These are phyloP conservation scores for Macaca mulatta DNA, from an alignment of 2,113 vertebrate species.

Conservation along the genomic window DNA sequence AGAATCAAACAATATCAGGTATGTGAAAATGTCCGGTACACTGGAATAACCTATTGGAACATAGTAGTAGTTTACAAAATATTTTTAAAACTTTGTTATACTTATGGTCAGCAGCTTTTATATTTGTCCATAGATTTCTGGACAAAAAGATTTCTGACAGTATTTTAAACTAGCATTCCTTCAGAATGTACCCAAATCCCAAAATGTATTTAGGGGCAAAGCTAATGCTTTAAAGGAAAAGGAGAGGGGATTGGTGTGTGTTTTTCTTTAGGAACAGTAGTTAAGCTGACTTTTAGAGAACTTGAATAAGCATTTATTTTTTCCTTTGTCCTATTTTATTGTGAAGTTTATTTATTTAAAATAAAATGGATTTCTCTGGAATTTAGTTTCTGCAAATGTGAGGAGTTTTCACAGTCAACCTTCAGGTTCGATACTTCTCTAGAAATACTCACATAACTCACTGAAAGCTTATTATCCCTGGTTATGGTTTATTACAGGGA, in stretches of 20 bases:
- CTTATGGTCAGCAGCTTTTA: background rate
- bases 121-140: background rate
- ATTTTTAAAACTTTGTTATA: background rate
- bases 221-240: background rate
- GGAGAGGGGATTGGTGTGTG: background rate
- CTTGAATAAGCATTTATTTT: background rate
- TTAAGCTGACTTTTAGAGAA: background rate
- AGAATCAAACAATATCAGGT: background rate
- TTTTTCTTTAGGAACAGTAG: background rate
- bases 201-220: background rate
- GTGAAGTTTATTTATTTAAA: constrained; percentile 3
- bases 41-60: background rate
- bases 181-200: background rate
- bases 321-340: background rate
- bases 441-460: background rate
- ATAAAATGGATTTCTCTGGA: background rate
- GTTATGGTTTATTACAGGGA: background rate
- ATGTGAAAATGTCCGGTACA: background rate
- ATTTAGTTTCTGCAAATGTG: background rate
- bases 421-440: background rate
- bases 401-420: background rate
- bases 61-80: background rate
- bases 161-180: background rate
- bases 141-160: background rate
- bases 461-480: background rate